Evolutionary conservation across 2,113 vertebrate genomes (phyloP).

Genomic region (Chauna torquata): DNA sequence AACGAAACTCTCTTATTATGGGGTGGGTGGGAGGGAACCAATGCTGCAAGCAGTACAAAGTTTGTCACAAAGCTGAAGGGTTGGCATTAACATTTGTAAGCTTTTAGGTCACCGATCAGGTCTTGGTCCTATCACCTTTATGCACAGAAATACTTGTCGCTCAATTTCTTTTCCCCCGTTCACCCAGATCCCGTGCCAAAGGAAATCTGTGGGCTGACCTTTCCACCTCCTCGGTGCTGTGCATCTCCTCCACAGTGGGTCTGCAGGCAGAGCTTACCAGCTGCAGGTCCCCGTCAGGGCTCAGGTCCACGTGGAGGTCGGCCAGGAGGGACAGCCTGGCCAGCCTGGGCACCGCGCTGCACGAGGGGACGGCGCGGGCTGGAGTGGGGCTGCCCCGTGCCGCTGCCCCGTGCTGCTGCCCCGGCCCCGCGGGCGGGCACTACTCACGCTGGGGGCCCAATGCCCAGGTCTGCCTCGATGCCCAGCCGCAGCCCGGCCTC

Average conservation of each 20-base stretch:
- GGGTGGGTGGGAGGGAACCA: too few species aligned
- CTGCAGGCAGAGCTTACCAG: slow-evolving; percentile 30
- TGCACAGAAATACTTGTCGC: background rate
- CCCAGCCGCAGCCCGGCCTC: background rate
- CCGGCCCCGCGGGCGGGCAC: background rate
- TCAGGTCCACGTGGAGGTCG: slow-evolving; percentile 7
- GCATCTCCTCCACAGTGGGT: background rate
- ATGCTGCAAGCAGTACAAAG: too few species aligned
- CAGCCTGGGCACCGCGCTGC: background rate
- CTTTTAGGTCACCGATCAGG: background rate
- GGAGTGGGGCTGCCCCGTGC: background rate
- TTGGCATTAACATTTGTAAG: background rate
- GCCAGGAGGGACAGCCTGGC: slow-evolving; percentile 18
- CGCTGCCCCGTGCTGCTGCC: background rate
- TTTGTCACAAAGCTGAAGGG: background rate
- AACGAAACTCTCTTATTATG: background rate
- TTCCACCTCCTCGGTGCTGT: background rate
- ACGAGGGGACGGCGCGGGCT: background rate
- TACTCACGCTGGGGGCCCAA: background rate
- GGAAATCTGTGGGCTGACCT: background rate
- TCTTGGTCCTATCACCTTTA: background rate
- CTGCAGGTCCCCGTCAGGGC: slow-evolving; percentile 20
- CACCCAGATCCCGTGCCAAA: background rate
- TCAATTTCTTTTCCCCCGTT: background rate
- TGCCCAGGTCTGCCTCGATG: background rate